Conservation (phyloP, 2,888 invertebrate species). For the Drosophila maculinotata region DNA sequence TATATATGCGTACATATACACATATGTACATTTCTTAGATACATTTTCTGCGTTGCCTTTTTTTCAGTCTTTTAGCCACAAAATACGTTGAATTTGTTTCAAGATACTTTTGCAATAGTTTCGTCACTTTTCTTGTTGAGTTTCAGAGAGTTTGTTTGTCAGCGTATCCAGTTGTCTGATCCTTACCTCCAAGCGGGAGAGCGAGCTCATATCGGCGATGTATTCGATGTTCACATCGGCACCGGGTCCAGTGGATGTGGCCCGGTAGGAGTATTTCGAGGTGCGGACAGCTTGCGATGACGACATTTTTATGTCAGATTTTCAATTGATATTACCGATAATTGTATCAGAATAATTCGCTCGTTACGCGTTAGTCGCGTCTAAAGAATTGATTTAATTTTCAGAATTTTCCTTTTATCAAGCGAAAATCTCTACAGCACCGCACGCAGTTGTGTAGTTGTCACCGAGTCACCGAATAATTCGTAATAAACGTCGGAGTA, state of each 20-base stretch:
- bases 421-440: conserved; percentile 77
- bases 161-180: conserved; percentile 18
- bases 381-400: conserved; percentile 27
- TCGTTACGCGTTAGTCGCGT: conserved; percentile 64
- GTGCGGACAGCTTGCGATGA: conserved; percentile 92
- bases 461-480: conserved; percentile 85
- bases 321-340: conserved; percentile 50
- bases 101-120: conserved; percentile 22
- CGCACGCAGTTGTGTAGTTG: conserved; percentile 84
- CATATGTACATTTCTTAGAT: conserved; percentile 7
- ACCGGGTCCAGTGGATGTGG: conserved; percentile 93
- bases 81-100: conserved; percentile 22
- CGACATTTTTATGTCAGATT: conserved; percentile 86
- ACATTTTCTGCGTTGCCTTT: conserved; percentile 1
- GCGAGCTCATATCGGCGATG: conserved; percentile 96
- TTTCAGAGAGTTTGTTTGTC: neutral
- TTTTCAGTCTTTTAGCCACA: conserved; percentile 30
- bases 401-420: conserved; percentile 38
- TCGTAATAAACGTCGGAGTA: conserved; percentile 86
- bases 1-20: conserved; percentile 18
- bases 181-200: conserved; percentile 97
- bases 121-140: conserved; percentile 19
- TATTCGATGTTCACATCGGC: conserved; percentile 98
- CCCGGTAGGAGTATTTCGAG: conserved; percentile 96
- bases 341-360: conserved; percentile 31